Evolutionary conservation across 2,888 invertebrate genomes (phyloP), one percentile per base, ranked within the genome.

Genomic region (Unio pictorum): DNA sequence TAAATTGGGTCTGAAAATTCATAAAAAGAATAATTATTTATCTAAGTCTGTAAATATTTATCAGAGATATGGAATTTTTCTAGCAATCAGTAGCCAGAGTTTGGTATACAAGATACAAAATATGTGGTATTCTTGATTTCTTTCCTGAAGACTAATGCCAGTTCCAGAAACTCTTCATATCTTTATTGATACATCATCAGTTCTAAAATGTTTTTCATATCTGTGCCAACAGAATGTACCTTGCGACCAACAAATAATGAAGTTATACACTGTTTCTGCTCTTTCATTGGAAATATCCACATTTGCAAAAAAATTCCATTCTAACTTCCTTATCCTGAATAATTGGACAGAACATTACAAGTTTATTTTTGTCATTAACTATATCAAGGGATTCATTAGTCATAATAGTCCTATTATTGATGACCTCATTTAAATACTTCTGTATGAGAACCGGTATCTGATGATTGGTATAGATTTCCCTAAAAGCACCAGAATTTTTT

Each of bases 161-260:
- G 68, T 69, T 23, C 69, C 71, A 30, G 65, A 55, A 4, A 45
- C 54, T 54, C 45, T 64, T 8, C 65, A 64, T 15, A 65, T 74
- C 71, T 69, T 74, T 4, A 72, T 69, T 30, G 71, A 64, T n/a
- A 69, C 69, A 45, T 69, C 69, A 64, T 72, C 63, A 68, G 63
- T 72, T 4, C 69, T 66, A 30, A 72, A 72, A 1, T 45, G 57
- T 64, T 7, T 6, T 66, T 55, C 17, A 68, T 60, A 30, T 57
- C 7, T 20, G 68, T 54, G 57, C 69, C 68, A 18, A 71, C 65
- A 58, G 66, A 66, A 30, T 34, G 34, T 34, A 34, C 34, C 34
- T 34, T 55, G 55, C 17, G 66, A 62, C 66, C 62, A 74, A 55
- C 66, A 64, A 23, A 65, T 28, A 55, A 74, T 67, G 4, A 54